Percentiles rank a stretch among this genome's conserved stretches.
phyloP scores from a whole-genome alignment of 1,140 invertebrate species.

The Ladona fulva region DNA sequence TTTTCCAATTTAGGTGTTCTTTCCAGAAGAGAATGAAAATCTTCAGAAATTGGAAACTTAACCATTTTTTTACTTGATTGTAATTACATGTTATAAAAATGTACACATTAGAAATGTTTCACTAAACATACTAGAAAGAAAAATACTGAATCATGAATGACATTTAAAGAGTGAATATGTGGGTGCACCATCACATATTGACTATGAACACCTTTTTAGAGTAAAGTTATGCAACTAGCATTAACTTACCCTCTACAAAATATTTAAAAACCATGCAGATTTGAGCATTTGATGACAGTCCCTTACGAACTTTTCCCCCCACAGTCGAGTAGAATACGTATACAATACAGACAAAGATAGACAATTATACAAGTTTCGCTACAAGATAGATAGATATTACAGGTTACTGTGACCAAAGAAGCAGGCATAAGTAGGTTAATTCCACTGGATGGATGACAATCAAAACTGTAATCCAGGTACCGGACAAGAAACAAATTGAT shows the following conservation, averaged over 20 bases:
- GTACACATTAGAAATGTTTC: constrained; percentile 6
- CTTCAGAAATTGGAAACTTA: not conserved
- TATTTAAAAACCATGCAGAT: constrained; percentile 10
- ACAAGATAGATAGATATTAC: not conserved
- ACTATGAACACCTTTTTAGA: not conserved
- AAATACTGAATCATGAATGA: constrained; percentile 10
- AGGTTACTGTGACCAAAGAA: constrained; percentile 4
- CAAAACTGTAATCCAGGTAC: not conserved
- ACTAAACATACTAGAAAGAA: constrained; percentile 10
- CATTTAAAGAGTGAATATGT: not conserved
- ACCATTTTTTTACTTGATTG: not conserved
- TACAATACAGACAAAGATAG: constrained; percentile 1
- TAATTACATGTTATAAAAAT: constrained; percentile 1
- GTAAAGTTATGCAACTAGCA: not conserved
- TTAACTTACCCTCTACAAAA: not conserved
- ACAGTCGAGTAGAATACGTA: not conserved
- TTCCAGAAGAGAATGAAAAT: not conserved
- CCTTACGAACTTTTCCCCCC: not conserved
- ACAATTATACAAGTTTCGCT: not conserved
- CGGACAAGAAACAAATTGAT: not conserved
- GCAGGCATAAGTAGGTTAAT: not conserved
- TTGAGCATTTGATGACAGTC: constrained; percentile 9
- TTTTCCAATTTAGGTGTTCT: not conserved
- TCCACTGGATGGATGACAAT: not conserved
- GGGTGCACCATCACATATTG: constrained; percentile 3